A percentile compares a stretch with the other conserved stretches of the same genome.
Conservation (phyloP, 2,797 vertebrate genomes). For the Cynopterus sphinx region DNA sequence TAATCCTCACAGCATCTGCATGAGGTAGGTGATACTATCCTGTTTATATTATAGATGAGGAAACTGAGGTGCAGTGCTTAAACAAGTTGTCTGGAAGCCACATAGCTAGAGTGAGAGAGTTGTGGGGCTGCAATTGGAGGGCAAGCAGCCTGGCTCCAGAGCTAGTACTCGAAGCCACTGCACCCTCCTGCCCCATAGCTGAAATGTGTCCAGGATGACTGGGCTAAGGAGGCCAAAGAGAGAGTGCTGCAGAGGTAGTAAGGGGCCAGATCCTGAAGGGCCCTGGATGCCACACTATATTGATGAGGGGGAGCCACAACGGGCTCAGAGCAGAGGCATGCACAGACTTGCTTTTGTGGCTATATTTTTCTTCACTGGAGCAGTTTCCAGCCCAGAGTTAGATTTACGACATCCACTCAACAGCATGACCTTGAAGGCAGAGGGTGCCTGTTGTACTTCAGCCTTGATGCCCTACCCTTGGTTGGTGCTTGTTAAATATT, state of each 20-base stretch:
- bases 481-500: not conserved
- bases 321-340: not conserved
- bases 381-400: not conserved
- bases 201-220: not conserved
- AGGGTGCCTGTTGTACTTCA: not conserved
- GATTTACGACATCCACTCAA: not conserved
- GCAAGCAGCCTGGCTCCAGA: not conserved
- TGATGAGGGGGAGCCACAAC: not conserved
- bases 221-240: not conserved
- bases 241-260: not conserved
- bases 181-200: not conserved
- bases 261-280: not conserved
- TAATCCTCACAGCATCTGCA: not conserved
- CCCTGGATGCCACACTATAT: not conserved
- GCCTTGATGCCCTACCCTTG: not conserved
- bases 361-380: not conserved
- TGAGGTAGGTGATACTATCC: not conserved
- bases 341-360: not conserved
- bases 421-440: not conserved
- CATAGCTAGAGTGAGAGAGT: not conserved
- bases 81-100: not conserved
- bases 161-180: not conserved
- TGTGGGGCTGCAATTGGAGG: not conserved
- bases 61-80: not conserved
- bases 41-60: not conserved